Evolutionary conservation across 2,888 invertebrate genomes (phyloP).

Genomic region (Drosophila pullipes): DNA sequence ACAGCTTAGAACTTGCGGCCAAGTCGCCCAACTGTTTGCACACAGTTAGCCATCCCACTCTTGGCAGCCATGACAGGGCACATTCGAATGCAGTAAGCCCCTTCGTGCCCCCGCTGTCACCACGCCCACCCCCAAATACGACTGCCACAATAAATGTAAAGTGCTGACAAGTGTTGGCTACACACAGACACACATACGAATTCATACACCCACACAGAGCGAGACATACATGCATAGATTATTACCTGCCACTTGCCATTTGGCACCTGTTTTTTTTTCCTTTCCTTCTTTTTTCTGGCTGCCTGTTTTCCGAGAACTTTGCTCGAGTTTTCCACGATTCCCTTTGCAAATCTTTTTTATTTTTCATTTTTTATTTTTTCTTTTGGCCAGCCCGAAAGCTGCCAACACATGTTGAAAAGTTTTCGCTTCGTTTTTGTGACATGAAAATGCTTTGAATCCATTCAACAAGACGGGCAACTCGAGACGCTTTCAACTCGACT

Average conservation of each 20-base stretch:
- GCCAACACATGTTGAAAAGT: slow-evolving; percentile 80
- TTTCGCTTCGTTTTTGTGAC: slow-evolving; percentile 75
- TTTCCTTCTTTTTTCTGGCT: slow-evolving; percentile 9
- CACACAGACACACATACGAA: slow-evolving; percentile 6
- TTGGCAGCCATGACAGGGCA: slow-evolving; percentile 72
- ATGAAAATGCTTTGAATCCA: slow-evolving; percentile 80
- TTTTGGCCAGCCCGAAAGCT: slow-evolving; percentile 61
- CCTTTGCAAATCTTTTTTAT: slow-evolving; percentile 10
- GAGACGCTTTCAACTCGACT: slow-evolving; percentile 15
- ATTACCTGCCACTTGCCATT: slow-evolving; percentile 82
- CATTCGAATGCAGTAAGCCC: slow-evolving; percentile 68
- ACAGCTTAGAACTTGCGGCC: slow-evolving; percentile 78
- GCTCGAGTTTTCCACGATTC: slow-evolving; percentile 72
- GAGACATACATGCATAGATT: slow-evolving; percentile 76
- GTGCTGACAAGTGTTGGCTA: slow-evolving; percentile 77
- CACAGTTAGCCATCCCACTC: slow-evolving; percentile 55
- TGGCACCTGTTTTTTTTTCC: slow-evolving; percentile 67
- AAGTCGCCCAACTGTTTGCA: slow-evolving; percentile 70
- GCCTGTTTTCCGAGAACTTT: slow-evolving; percentile 50
- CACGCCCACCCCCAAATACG: slow-evolving; percentile 19
- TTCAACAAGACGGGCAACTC: slow-evolving; percentile 64
- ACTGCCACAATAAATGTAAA: slow-evolving; percentile 80
- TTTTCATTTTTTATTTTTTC: slow-evolving; percentile 26
- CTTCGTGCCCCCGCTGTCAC: background rate
- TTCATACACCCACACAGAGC: slow-evolving; percentile 16